phyloP scores from a whole-genome alignment of 1,140 invertebrate genomes.

The Chelonus insularis region DNA sequence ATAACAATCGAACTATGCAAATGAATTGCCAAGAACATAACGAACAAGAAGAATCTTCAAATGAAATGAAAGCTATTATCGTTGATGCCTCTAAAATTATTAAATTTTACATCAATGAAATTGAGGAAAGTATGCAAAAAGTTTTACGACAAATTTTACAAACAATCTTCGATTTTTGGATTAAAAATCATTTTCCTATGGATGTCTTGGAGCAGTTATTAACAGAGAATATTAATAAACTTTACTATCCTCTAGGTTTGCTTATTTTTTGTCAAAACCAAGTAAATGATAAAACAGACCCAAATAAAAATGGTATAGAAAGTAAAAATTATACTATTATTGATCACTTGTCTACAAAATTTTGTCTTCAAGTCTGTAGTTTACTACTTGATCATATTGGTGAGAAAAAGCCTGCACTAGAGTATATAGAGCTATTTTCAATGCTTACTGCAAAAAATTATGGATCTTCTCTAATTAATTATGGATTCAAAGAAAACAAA shows the following conservation, averaged over 20 bases:
- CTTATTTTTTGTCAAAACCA: conserved; percentile 49
- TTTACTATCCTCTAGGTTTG: conserved; percentile 58
- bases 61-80: conserved; percentile 36
- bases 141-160: conserved; percentile 51
- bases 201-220: conserved; percentile 56
- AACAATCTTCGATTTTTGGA: conserved; percentile 57
- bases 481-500: conserved; percentile 48
- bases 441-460: conserved; percentile 51
- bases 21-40: neutral
- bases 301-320: conserved; percentile 38
- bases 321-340: conserved; percentile 34
- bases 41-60: conserved; percentile 6
- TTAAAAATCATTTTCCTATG: conserved; percentile 55
- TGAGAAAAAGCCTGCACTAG: conserved; percentile 54
- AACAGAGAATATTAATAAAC: conserved; percentile 51
- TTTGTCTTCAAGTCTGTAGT: conserved; percentile 54
- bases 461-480: conserved; percentile 50
- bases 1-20: neutral
- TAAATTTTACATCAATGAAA: conserved; percentile 56
- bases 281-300: conserved; percentile 36
- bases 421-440: conserved; percentile 56
- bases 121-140: conserved; percentile 50
- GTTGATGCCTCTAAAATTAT: conserved; percentile 47
- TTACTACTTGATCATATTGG: conserved; percentile 52
- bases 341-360: conserved; percentile 52